Evolutionary conservation across 2,797 vertebrate species (phyloP), one percentile per base, ranked within the genome.

Genomic region (Microcaecilia unicolor): DNA sequence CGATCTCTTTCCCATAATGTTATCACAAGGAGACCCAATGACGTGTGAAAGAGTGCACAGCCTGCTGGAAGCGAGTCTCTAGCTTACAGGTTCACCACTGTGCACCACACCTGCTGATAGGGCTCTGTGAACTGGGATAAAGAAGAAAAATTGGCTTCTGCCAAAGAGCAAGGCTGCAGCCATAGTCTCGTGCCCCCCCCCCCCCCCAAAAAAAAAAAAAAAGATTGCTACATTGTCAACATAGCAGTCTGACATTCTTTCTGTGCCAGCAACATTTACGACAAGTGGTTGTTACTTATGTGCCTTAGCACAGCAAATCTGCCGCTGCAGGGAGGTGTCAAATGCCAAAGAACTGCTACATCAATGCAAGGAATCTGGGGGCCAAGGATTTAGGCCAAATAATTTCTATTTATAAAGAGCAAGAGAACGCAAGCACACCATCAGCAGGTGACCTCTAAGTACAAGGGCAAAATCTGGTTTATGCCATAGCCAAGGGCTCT

Each of bases 321-420:
- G 5, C 62, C 41, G 53, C 14, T 9, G 9, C 1, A 17, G 31
- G 37, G 48, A 58, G 55, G 63, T 51, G 70, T 42, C 45, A 27
- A 61, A 53, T 52, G 70, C 63, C 71, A 51, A 57, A 44, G 53
- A 4, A 0, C 37, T 16, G 44, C 48, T 31, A 61, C 57, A 64
- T 55, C 54, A 58, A 48, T 2, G 25, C 31, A 18, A 67, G 63
- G 74, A 63, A 73, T 66, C 39, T 10, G 58, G 51, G 68, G 76
- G 77, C 74, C 74, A 74, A 12, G 18, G 52, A 43, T 40, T 68
- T 51, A 42, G 44, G 50, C 57, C 17, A 13, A 28, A 42, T 25
- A 37, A 34, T 37, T 58, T 58, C 74, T 78, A 76, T 79, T 76
- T 74, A 74, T 78, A 71, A 61, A 44, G 54, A 49, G 30, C 44